Conservation (phyloP, 1,140 invertebrate genomes). For the Acromyrmex echinatior region DNA sequence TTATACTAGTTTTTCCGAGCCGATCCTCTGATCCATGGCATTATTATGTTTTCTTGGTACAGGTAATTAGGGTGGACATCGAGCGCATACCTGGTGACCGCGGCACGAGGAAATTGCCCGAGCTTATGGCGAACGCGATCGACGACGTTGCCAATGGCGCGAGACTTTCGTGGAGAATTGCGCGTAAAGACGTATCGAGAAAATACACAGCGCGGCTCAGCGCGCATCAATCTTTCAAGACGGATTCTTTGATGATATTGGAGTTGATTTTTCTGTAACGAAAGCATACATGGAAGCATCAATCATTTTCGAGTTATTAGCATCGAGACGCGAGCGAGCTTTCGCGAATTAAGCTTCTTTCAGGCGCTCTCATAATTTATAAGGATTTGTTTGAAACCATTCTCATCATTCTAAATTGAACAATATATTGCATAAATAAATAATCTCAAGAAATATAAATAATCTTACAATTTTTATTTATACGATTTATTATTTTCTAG, state of each 20-base stretch:
- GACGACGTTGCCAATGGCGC: constrained; percentile 33
- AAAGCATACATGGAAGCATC: constrained; percentile 16
- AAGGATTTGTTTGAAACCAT: neutral
- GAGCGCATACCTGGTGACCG: constrained; percentile 71
- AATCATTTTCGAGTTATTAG: constrained; percentile 53
- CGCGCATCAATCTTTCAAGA: constrained; percentile 55
- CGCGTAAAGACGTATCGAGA: constrained; percentile 9
- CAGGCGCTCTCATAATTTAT: neutral
- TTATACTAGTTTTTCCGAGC: constrained; percentile 78
- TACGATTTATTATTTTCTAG: neutral
- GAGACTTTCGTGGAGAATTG: constrained; percentile 29
- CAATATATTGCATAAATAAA: neutral
- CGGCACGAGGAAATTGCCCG: constrained; percentile 55
- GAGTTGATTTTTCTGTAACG: constrained; percentile 42
- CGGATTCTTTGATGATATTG: constrained; percentile 37
- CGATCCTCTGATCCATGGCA: constrained; percentile 66
- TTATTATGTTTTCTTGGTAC: constrained; percentile 80
- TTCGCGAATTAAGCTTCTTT: neutral
- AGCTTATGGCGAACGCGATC: constrained; percentile 49
- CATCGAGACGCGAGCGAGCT: neutral
- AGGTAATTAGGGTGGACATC: constrained; percentile 77
- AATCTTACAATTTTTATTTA: neutral
- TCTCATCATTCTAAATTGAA: neutral
- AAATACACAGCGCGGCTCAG: constrained; percentile 2
- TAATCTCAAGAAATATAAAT: neutral